Evolutionary conservation across 2,113 vertebrate genomes (phyloP).

Genomic region (Hipposideros armiger): DNA sequence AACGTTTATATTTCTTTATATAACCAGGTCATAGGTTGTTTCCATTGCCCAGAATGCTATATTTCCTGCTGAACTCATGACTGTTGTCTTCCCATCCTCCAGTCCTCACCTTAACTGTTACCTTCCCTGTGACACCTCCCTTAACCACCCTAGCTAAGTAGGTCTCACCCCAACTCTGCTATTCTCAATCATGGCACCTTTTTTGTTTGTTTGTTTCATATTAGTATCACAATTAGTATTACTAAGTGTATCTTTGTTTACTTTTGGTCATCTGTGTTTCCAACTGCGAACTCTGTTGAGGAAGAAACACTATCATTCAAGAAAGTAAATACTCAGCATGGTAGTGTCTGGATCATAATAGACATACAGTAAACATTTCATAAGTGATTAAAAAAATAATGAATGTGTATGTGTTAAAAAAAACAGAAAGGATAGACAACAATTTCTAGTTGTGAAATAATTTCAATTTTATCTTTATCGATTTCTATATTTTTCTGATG

Average conservation of each 20-base stretch:
- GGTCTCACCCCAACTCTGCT: neutral
- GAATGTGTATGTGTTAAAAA: neutral
- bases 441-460: neutral
- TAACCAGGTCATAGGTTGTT: neutral
- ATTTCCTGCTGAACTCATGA: neutral
- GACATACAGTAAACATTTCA: neutral
- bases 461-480: neutral
- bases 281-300: neutral
- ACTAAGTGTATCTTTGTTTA: neutral
- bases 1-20: neutral
- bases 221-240: neutral
- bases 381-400: neutral
- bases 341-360: neutral
- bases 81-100: neutral
- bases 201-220: neutral
- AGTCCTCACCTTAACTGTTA: neutral
- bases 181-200: neutral
- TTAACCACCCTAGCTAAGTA: neutral
- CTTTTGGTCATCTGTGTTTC: neutral
- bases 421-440: neutral
- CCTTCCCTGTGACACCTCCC: neutral
- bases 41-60: neutral
- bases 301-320: neutral
- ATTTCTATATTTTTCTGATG: neutral
- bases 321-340: neutral